Conservation (phyloP, 2,797 vertebrate genomes). For the Spondyliosoma cantharus region DNA sequence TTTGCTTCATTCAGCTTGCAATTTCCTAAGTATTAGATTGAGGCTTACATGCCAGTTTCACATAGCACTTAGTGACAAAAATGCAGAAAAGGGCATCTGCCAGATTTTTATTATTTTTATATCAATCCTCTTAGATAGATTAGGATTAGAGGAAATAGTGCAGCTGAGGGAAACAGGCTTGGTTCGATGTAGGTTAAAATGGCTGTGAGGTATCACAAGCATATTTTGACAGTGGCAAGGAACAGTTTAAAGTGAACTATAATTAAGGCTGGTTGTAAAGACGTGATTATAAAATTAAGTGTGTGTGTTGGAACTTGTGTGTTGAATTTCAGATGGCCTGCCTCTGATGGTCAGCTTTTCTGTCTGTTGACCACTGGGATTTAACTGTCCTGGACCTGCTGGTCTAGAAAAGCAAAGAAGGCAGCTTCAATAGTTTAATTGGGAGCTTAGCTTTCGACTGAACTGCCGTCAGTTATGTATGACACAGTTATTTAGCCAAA, state of each 20-base stretch:
- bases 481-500: constrained; percentile 43
- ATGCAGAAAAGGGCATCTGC: constrained; percentile 10
- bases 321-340: constrained; percentile 32
- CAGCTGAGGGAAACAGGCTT: constrained; percentile 16
- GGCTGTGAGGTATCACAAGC: constrained; percentile 23
- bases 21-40: constrained; percentile 41
- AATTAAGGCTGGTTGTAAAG: constrained; percentile 26
- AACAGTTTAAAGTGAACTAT: constrained; percentile 14
- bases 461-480: constrained; percentile 47
- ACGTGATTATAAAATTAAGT: constrained; percentile 9
- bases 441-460: constrained; percentile 37
- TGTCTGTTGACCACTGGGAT: constrained; percentile 39
- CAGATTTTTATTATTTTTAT: constrained; percentile 17
- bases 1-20: constrained; percentile 50
- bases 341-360: constrained; percentile 18
- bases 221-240: constrained; percentile 20
- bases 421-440: constrained; percentile 58
- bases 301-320: background rate
- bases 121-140: constrained; percentile 27
- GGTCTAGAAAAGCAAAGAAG: constrained; percentile 54
- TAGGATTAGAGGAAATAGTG: constrained; percentile 37
- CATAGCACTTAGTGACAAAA: constrained; percentile 18
- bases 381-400: constrained; percentile 54
- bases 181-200: constrained; percentile 41
- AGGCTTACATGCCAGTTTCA: background rate